Evolutionary conservation across 1,140 invertebrate genomes (phyloP), one percentile per base, ranked within the genome.

Genomic region (Drosophila orosa): DNA sequence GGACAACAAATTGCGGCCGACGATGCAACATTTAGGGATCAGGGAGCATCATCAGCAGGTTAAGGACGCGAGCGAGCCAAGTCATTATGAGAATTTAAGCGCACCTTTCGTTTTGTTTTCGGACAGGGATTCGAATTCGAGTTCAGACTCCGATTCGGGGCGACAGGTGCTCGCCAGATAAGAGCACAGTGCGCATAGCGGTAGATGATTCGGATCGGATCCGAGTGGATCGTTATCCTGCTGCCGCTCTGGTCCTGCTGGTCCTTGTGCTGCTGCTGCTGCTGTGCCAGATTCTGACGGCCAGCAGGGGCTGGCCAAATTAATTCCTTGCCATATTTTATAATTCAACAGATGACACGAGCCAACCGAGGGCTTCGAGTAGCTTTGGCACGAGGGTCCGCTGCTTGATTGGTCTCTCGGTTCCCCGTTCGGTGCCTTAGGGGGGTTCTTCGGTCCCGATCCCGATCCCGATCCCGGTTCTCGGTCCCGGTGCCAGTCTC

Each of bases 271-370:
- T 58, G 57, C 54, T 59, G 29, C 65, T 81, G 78, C 72, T 83
- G 84, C 80, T 89, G 84, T 84, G 84, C 84, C 84, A 89, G 84
- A 89, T 89, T 87, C 84, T 61, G 73, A 35, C 58, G 25, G 15
- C 33, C 40, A 54, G 60, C 74, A 69, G 56, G 61, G 54, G 52
- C 80, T 73, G 75, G 74, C 74, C 79, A 90, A 90, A 90, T 90
- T 90, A 90, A 90, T 90, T 90, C 86, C 82, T 86, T 90, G 86
- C 86, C 81, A 90, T 90, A 90, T 78, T 90, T 90, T 90, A 90
- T 90, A 90, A 90, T 83, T 86, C 86, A 90, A 90, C 86, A 90
- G 86, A 90, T 90, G 86, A 90, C 86, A 90, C 86, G 86, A 90
- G 86, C 86, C 86, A 90, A 67, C 77, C 35, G 57, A 48, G 58